phyloP scores from a whole-genome alignment of 2,113 vertebrate species.

The Pontoporia blainvillei region DNA sequence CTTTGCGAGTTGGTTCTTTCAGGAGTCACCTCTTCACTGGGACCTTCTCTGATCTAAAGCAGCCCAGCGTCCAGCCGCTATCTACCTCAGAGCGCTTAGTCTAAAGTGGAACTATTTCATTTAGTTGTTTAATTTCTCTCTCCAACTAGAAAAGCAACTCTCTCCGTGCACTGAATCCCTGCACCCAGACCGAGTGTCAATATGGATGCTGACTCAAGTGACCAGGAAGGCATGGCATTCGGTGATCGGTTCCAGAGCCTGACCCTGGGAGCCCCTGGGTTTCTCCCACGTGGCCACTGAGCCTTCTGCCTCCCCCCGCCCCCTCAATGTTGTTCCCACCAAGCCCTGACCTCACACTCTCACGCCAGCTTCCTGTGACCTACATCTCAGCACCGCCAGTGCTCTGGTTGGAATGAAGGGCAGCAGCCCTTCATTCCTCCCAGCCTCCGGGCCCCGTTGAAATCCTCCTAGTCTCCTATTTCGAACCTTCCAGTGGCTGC shows the following conservation, averaged over 20 bases:
- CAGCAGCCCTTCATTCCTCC: background rate
- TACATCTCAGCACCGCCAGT: background rate
- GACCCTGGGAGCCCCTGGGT: rapidly evolving
- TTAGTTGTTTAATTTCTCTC: background rate
- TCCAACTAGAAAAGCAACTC: background rate
- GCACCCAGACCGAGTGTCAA: background rate
- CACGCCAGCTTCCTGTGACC: rapidly evolving
- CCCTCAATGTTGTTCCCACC: too few species aligned
- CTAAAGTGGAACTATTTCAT: background rate
- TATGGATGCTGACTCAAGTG: too few species aligned
- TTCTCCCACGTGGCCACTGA: rapidly evolving
- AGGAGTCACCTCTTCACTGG: background rate
- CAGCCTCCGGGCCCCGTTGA: background rate
- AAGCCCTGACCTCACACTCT: background rate
- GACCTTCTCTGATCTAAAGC: background rate
- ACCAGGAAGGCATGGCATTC: background rate
- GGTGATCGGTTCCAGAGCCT: background rate
- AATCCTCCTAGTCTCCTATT: background rate
- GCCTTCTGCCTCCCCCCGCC: too few species aligned
- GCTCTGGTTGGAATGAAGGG: background rate
- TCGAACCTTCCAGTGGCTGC: background rate
- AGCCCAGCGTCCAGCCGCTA: background rate
- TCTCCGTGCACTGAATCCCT: background rate
- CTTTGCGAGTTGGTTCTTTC: background rate
- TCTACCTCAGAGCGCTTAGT: background rate